phyloP scores from a whole-genome alignment of 2,113 vertebrate genomes.

The Seriola aureovittata region DNA sequence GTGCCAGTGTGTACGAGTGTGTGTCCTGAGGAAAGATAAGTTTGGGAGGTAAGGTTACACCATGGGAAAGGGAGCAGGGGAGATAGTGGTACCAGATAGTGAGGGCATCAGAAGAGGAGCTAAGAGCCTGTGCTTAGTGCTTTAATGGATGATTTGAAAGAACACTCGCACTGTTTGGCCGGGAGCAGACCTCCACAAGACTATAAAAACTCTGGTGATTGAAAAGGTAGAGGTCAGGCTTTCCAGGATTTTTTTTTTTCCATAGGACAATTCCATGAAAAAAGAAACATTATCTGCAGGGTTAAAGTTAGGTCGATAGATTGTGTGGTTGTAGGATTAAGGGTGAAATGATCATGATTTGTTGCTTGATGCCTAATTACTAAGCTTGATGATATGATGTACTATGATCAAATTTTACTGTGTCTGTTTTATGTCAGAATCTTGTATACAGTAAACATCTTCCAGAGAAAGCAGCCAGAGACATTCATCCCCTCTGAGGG shows the following conservation, averaged over 20 bases:
- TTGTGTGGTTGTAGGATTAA: background rate
- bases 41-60: slow-evolving; percentile 70
- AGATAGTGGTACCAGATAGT: slow-evolving; percentile 77
- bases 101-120: slow-evolving; percentile 61
- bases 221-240: slow-evolving; percentile 53
- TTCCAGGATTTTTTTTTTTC: background rate
- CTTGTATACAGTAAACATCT: background rate
- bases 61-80: slow-evolving; percentile 69
- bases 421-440: background rate
- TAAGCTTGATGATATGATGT: background rate
- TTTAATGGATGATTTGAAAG: slow-evolving; percentile 78
- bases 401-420: background rate
- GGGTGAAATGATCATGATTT: background rate
- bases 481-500: background rate
- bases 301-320: background rate
- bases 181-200: slow-evolving; percentile 78
- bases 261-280: background rate
- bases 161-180: slow-evolving; percentile 88
- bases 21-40: background rate
- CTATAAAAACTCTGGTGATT: slow-evolving; percentile 74
- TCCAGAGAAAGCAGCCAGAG: background rate
- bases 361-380: background rate
- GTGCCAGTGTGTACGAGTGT: background rate
- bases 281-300: background rate
- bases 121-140: slow-evolving; percentile 76